phyloP scores from a whole-genome alignment of 1,140 invertebrate species.

The Neodiprion virginianus region DNA sequence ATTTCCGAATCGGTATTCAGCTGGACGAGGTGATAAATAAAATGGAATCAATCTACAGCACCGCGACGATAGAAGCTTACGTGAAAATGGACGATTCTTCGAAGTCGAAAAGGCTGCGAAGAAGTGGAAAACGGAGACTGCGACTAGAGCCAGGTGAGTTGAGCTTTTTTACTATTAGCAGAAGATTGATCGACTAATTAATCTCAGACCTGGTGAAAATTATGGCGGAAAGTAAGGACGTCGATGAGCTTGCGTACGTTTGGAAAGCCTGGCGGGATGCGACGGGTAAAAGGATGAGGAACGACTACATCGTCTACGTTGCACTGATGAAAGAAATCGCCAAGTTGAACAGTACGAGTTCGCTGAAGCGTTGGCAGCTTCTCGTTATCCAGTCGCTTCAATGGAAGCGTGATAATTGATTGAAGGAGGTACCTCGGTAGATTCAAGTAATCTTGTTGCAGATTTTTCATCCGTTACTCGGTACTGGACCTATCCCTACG shows the following conservation, averaged over 20 bases:
- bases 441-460: constrained; percentile 1
- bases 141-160: neutral
- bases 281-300: constrained; percentile 66
- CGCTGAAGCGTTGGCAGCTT: neutral
- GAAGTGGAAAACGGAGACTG: neutral
- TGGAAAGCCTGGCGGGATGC: constrained; percentile 70
- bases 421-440: neutral
- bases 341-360: constrained; percentile 35
- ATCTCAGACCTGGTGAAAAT: constrained; percentile 30
- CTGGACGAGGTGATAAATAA: constrained; percentile 19
- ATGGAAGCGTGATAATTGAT: neutral
- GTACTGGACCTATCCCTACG: constrained; percentile 25
- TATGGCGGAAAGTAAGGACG: constrained; percentile 51
- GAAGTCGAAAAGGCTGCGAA: constrained; percentile 4
- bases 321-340: constrained; percentile 69
- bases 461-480: constrained; percentile 20
- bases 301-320: constrained; percentile 68
- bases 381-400: neutral
- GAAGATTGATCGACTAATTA: neutral
- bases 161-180: neutral
- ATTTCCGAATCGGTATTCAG: neutral
- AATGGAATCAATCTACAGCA: constrained; percentile 25
- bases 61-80: constrained; percentile 18
- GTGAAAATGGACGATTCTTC: neutral
- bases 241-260: constrained; percentile 63